phyloP scores from a whole-genome alignment of 2,888 invertebrate species.

The Melipona beecheii region DNA sequence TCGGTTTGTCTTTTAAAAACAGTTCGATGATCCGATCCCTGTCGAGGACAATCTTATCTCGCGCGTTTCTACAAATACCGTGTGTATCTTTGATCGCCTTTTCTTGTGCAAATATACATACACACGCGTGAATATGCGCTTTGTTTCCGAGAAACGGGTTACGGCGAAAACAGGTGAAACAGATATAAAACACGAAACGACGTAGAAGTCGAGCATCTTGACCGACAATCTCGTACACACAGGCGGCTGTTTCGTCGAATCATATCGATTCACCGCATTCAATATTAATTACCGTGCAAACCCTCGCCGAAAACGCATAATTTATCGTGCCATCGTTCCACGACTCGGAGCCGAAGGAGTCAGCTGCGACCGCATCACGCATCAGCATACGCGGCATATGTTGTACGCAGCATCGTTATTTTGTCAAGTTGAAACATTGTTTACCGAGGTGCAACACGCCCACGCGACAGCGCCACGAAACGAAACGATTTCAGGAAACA shows the following conservation, averaged over 20 bases:
- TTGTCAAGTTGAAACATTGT: conserved; percentile 47
- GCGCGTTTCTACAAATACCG: not conserved
- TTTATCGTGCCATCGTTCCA: conserved; percentile 56
- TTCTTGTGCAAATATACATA: not conserved
- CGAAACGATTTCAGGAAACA: not conserved
- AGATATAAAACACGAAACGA: not conserved
- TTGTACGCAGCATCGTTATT: conserved; percentile 44
- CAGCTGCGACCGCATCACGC: conserved; percentile 43
- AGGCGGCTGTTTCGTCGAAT: conserved; percentile 26
- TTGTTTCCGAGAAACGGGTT: not conserved
- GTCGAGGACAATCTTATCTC: conserved; percentile 7
- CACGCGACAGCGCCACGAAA: conserved; percentile 42
- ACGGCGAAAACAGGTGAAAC: not conserved
- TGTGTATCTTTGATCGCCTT: not conserved
- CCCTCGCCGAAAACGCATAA: conserved; percentile 43
- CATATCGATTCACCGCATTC: conserved; percentile 38
- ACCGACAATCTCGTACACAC: conserved; percentile 17
- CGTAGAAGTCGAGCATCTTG: not conserved
- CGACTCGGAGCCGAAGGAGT: conserved; percentile 31
- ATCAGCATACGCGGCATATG: conserved; percentile 44
- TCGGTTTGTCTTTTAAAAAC: not conserved
- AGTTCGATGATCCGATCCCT: not conserved
- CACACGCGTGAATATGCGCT: no score
- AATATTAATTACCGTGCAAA: conserved; percentile 45
- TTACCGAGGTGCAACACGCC: conserved; percentile 40